Evolutionary conservation across 1,140 invertebrate genomes (phyloP).

Genomic region (Drosophila equinoxialis): DNA sequence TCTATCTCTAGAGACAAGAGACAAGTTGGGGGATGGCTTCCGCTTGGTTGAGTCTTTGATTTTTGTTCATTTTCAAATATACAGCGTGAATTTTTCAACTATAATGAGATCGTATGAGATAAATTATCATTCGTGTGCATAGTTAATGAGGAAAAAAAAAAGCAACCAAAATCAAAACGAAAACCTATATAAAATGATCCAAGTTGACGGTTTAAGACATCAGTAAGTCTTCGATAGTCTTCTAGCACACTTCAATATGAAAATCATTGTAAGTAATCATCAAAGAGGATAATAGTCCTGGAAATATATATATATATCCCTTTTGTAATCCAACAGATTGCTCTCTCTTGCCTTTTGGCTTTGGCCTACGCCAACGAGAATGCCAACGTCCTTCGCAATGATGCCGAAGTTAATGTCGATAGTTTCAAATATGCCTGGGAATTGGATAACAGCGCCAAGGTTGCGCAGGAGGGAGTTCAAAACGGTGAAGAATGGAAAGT

Average conservation of each 20-base stretch:
- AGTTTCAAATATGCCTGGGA: conserved; percentile 84
- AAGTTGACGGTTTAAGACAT: conserved; percentile 30
- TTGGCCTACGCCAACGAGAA: conserved; percentile 62
- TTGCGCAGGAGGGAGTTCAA: conserved; percentile 89
- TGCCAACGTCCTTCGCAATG: conserved; percentile 38
- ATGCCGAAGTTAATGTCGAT: conserved; percentile 47
- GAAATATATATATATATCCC: too few relatives aligned
- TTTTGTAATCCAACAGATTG: conserved; percentile 42
- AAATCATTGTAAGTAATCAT: conserved; percentile 70
- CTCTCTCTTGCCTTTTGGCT: conserved; percentile 66
- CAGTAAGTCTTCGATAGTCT: conserved; percentile 66
- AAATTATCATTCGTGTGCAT: conserved; percentile 57
- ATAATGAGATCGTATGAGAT: conserved; percentile 38
- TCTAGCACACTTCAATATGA: conserved; percentile 65
- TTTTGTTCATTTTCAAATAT: conserved; percentile 18
- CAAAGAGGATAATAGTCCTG: not conserved
- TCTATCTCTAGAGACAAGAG: not conserved
- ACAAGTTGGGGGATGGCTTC: conserved; percentile 10
- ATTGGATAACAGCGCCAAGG: conserved; percentile 91
- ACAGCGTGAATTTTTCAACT: conserved; percentile 10
- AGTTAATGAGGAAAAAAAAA: conserved; percentile 50
- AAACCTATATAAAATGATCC: conserved; percentile 56
- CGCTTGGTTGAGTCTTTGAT: conserved; percentile 1
- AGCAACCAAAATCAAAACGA: conserved; percentile 21
- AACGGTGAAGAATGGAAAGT: conserved; percentile 88